Evolutionary conservation across 2,113 vertebrate species (phyloP).

Genomic region (Ammodytes dubius): DNA sequence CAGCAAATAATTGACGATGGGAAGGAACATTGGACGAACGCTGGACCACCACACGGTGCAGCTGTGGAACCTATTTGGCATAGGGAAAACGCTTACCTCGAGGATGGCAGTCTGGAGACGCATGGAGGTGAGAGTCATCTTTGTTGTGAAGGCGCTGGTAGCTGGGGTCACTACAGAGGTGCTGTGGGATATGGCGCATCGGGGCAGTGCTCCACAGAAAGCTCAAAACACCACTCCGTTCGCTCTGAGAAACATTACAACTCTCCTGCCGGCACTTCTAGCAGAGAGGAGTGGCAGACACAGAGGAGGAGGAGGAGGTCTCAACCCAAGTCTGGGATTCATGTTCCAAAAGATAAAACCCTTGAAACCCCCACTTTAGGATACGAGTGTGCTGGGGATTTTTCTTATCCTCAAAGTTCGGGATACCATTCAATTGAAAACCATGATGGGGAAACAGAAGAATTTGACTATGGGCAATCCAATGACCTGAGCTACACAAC

Average conservation of each 20-base stretch:
- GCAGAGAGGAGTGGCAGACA: conserved; percentile 69
- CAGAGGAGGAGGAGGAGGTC: conserved; percentile 57
- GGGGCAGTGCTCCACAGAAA: conserved; percentile 52
- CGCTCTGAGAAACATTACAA: conserved; percentile 73
- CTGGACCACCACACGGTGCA: conserved; percentile 20
- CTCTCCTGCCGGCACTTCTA: conserved; percentile 72
- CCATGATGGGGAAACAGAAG: conserved; percentile 41
- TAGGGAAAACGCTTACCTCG: conserved; percentile 59
- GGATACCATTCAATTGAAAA: conserved; percentile 69
- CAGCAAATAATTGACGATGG: conserved; percentile 12
- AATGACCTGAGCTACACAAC: conserved; percentile 44
- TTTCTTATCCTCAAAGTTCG: conserved; percentile 68
- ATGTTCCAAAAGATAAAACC: conserved; percentile 14
- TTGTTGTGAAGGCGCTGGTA: conserved; percentile 56
- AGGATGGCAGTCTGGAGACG: conserved; percentile 47
- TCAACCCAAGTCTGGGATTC: conserved; percentile 48
- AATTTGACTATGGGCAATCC: conserved; percentile 47
- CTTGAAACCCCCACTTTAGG: conserved; percentile 26
- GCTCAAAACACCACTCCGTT: conserved; percentile 63
- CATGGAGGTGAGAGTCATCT: conserved; percentile 21
- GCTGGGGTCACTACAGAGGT: conserved; percentile 67
- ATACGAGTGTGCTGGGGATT: conserved; percentile 56
- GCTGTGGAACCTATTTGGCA: conserved; percentile 53
- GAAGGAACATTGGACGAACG: conserved; percentile 54
- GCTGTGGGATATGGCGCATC: conserved; percentile 31